Percentiles rank a stretch among this genome's conserved stretches.
These are phyloP conservation scores for Scrobipalpa atriplicella DNA, from an alignment of 2,888 invertebrate species.

Conservation along the genomic window DNA sequence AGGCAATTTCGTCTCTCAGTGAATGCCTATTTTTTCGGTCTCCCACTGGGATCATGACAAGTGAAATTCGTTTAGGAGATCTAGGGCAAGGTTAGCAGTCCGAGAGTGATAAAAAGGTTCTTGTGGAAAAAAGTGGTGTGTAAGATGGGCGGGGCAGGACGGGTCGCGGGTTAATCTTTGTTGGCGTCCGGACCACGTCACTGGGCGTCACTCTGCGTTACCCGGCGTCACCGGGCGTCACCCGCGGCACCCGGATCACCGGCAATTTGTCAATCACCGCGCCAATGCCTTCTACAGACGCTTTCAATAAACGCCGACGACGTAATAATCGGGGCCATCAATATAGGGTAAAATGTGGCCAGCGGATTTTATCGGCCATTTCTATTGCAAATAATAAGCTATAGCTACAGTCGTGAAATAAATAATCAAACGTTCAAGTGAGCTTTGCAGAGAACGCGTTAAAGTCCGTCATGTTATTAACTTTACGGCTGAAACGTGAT, in stretches of 20 bases:
- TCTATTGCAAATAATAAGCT: constrained; percentile 20
- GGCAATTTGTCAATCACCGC: constrained; percentile 75
- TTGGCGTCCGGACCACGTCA: constrained; percentile 46
- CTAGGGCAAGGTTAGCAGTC: constrained; percentile 19
- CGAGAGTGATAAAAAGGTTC: constrained; percentile 6
- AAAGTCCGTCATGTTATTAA: constrained; percentile 10
- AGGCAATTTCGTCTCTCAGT: not conserved
- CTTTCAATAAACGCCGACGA: constrained; percentile 58
- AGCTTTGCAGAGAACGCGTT: not conserved
- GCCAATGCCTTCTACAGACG: constrained; percentile 60
- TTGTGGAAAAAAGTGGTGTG: constrained; percentile 27
- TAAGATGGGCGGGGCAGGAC: constrained; percentile 31
- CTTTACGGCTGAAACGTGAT: constrained; percentile 7
- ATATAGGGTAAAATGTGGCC: constrained; percentile 52
- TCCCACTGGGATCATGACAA: constrained; percentile 15
- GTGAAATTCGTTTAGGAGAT: constrained; percentile 15
- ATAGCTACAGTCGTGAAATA: constrained; percentile 16
- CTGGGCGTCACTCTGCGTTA: constrained; percentile 52
- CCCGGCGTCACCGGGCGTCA: too few species aligned
- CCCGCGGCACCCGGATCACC: constrained; percentile 55
- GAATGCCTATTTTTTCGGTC: not conserved
- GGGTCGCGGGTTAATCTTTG: constrained; percentile 58
- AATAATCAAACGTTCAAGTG: constrained; percentile 10
- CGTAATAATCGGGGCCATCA: constrained; percentile 36
- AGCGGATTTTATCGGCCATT: constrained; percentile 46